A percentile compares a stretch with the other conserved stretches of the same genome.
Evolutionary conservation across 23 tunicate species (phyloP).

Genomic region (Clavelina lepadiformis): DNA sequence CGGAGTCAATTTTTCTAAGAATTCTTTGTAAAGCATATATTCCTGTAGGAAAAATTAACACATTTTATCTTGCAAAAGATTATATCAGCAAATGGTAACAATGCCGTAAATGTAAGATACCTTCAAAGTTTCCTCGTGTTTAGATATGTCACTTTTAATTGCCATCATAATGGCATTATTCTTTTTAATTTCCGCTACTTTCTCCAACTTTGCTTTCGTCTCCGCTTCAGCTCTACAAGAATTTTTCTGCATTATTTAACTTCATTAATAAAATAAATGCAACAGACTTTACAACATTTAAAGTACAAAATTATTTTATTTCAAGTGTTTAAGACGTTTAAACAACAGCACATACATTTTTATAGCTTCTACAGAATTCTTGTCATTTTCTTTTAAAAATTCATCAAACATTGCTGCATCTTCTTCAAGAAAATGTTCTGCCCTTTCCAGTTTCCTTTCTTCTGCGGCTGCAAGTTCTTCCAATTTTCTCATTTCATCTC

Average conservation of each 20-base stretch:
- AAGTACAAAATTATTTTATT: no score
- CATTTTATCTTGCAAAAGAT: neutral
- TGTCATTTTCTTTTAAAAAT: slow-evolving; percentile 94
- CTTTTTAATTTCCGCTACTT: slow-evolving; percentile 89
- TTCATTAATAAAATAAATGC: neutral
- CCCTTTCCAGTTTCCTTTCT: slow-evolving; percentile 85
- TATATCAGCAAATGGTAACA: neutral
- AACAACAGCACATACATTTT: slow-evolving; percentile 54
- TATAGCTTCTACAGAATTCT: slow-evolving; percentile 94
- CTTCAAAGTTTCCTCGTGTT: slow-evolving; percentile 87
- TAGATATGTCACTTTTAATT: slow-evolving; percentile 91
- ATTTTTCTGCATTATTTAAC: neutral
- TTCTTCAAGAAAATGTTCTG: slow-evolving; percentile 92
- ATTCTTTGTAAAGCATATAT: slow-evolving; percentile 80
- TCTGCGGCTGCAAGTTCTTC: slow-evolving; percentile 90
- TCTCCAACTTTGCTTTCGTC: slow-evolving; percentile 89
- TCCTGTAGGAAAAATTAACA: slow-evolving; percentile 36
- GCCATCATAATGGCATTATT: slow-evolving; percentile 82
- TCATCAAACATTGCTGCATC: slow-evolving; percentile 98
- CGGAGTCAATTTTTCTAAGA: slow-evolving; percentile 80
- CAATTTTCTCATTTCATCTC: slow-evolving; percentile 92
- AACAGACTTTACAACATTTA: neutral
- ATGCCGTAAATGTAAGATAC: slow-evolving; percentile 3
- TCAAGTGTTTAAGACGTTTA: neutral
- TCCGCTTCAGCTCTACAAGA: slow-evolving; percentile 79